Base-by-base conservation (phyloP, 2,797 vertebrate genomes). In the Enteromius fasciolatus region DNA sequence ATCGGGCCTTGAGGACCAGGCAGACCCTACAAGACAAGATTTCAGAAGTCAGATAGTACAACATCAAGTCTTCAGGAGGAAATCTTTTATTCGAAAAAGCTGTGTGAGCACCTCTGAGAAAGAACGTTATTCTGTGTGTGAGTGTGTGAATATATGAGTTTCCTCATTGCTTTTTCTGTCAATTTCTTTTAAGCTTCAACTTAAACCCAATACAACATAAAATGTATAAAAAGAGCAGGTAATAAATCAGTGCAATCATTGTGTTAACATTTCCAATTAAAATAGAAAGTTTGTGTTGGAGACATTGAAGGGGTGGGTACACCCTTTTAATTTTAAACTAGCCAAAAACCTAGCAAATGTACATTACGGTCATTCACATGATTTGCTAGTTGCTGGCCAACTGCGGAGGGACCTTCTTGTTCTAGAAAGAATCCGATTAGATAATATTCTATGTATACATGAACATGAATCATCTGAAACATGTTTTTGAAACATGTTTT, bases 1-100 rank as follows among this genome's bases (percentile, higher is more conserved):
- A 99, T 99, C 69, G 98, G 96, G 91, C 98, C 98, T 96, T 99
- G 98, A 79, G 98, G 96, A 94, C 98, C 98, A 81, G 96, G 90
- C 86, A 99, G 96, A 92, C 98, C 98, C 98, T 99, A 63, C 89
- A 91, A 91, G 87, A 94, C 87, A 94, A 86, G 92, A 92, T 15
- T 75, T 48, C 73, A 68, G 70, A 57, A 87, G 23, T 81, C 63
- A 73, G 54, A 82, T 4, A 57, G 3, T 33, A 59, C 28, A 67
- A 77, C 52, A 76, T 57, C 33, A 8, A 68, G 50, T 69, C 46
- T 75, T 74, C 33, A 67, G 10, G n/a, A 46, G 31, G 85, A 74
- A 66, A 81, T 83, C 68, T 74, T 25, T 66, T 41, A 74, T 66
- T 79, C 59, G 25, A 79, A 83, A 79, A 83, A 83, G 46, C 61